Base-by-base conservation (phyloP, 2,888 invertebrate genomes). In the Aphidius colemani region DNA sequence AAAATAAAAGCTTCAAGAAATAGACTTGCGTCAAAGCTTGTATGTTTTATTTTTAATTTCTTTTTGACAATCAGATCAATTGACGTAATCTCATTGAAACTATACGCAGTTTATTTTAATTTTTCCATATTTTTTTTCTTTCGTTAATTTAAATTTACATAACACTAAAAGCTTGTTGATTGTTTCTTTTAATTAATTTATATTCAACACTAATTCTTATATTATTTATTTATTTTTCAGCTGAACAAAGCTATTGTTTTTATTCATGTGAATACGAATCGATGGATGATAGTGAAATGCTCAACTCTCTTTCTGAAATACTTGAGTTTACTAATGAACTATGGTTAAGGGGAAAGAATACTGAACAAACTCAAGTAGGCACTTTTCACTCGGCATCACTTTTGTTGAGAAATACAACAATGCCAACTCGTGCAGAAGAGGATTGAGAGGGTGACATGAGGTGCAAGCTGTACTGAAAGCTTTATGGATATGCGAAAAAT, bases 321-420 rank as follows among this genome's bases (percentile, higher is more conserved):
- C 70, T 67, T 70, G 65, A 70, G 70, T 69, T 69, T 66, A 70
- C 70, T 70, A 70, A 70, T 70, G 70, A 70, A 70, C 70, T 55
- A 63, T 50, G 58, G 56, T 56, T 43, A 46, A 59, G 55, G 68
- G 60, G 61, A 61, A 63, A 30, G 30, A 30, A 30, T 30, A 30
- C 30, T 30, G 30, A 30, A 66, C 71, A 74, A 55, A 43, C 75
- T 76, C 71, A 69, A 77, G 73, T 55, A 68, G 77, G 79, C 76
- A 78, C 78, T 79, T 79, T 78, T 78, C 72, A 71, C 55, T 55
- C 11, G 41, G 55, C 55, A 55, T 55, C 55, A 55, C 55, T 55
- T 74, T 73, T 72, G 72, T 74, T 72, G 73, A 66, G 70, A 70
- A 67, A 66, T 18, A 55, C 67, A 65, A 70, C 72, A 71, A 71